phyloP scores from a whole-genome alignment of 2,888 invertebrate genomes.

The Deilephila elpenor region DNA sequence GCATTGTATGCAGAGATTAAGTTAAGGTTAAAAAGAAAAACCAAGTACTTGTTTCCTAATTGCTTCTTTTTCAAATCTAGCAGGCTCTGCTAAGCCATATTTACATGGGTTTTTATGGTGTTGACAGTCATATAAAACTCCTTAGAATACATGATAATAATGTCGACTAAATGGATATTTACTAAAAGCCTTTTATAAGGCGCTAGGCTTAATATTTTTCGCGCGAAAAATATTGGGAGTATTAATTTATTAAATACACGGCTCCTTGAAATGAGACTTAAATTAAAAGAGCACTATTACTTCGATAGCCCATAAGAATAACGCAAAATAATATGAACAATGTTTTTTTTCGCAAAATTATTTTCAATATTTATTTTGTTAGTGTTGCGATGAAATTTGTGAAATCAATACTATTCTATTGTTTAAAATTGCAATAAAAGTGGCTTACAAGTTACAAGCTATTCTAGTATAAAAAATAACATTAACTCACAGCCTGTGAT shows the following conservation, averaged over 20 bases:
- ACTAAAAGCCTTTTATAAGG: neutral
- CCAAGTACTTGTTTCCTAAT: too few species aligned
- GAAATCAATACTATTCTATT: neutral
- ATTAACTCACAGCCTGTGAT: slow-evolving; percentile 82
- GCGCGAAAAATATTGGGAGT: neutral
- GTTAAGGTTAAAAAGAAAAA: too few species aligned
- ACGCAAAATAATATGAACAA: too few species aligned
- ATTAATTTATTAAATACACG: too few species aligned
- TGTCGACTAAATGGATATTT: neutral
- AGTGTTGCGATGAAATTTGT: neutral
- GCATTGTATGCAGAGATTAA: too few species aligned
- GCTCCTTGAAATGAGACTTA: too few species aligned
- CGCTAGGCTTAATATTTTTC: neutral
- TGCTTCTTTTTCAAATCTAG: too few species aligned
- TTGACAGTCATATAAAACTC: too few species aligned
- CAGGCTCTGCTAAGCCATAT: too few species aligned
- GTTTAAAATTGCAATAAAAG: neutral
- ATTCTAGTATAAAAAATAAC: neutral
- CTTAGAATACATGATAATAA: neutral
- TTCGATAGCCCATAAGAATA: too few species aligned
- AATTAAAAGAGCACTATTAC: too few species aligned
- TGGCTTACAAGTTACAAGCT: neutral
- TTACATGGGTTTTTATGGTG: too few species aligned
- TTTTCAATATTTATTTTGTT: neutral
- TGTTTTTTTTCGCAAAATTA: neutral